Evolutionary conservation across 2,888 invertebrate genomes (phyloP).

Genomic region (Pterobdella sp.): DNA sequence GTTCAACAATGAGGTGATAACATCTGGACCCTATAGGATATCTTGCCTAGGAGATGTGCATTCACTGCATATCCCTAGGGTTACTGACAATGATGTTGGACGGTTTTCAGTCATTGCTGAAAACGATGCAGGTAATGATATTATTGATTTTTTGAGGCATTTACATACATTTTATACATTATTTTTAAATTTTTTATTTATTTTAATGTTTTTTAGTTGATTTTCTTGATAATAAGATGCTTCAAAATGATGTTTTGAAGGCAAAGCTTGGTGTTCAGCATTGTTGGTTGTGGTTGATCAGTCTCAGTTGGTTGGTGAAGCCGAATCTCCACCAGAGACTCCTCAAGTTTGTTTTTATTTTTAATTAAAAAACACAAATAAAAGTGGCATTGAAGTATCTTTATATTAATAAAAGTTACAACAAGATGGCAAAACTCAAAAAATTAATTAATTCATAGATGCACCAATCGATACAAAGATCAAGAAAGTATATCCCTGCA

Average conservation of each 20-base stretch:
- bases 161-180: background rate
- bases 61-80: conserved; percentile 50
- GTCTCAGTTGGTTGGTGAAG: conserved; percentile 31
- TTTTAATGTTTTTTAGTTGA: conserved; percentile 1
- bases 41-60: conserved; percentile 51
- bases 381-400: no score
- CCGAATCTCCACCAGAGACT: conserved; percentile 31
- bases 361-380: no score
- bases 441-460: background rate
- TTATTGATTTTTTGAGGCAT: background rate
- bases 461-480: background rate
- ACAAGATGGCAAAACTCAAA: no score
- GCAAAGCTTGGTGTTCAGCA: conserved; percentile 65
- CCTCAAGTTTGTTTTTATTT: conserved; percentile 21
- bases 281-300: conserved; percentile 52
- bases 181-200: background rate
- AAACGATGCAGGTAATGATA: conserved; percentile 60
- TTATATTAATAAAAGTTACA: no score
- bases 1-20: conserved; percentile 65
- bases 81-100: conserved; percentile 50
- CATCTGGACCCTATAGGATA: conserved; percentile 60
- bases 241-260: conserved; percentile 34
- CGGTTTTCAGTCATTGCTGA: conserved; percentile 88
- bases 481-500: conserved; percentile 16
- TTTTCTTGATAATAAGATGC: background rate